A percentile compares a stretch with the other conserved stretches of the same genome.
Evolutionary conservation across 2,113 vertebrate genomes (phyloP).

Genomic region (Epinephelus lanceolatus): DNA sequence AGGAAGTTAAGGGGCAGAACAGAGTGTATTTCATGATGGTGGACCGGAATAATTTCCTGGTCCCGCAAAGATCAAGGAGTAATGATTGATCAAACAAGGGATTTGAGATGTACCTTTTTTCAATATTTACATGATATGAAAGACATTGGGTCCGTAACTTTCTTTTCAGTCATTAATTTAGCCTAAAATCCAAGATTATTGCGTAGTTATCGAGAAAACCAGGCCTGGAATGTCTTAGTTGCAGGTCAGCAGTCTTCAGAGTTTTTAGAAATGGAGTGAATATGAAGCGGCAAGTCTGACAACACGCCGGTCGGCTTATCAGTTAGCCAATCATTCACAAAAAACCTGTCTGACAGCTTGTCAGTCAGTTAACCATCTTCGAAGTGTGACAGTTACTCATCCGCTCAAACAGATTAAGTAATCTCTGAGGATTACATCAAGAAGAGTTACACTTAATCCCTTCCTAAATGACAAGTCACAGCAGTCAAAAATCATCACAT

Average conservation of each 20-base stretch:
- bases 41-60: background rate
- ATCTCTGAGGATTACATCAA: conserved; percentile 48
- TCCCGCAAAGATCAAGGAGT: background rate
- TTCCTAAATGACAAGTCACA: conserved; percentile 23
- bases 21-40: background rate
- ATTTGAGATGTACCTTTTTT: background rate
- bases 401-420: conserved; percentile 42
- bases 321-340: background rate
- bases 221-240: background rate
- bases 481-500: conserved; percentile 18
- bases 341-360: background rate
- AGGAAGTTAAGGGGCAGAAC: background rate
- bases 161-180: background rate
- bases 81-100: background rate
- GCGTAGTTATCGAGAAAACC: background rate
- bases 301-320: background rate
- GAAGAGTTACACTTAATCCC: conserved; percentile 45
- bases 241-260: background rate
- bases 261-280: background rate
- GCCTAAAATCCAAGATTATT: background rate
- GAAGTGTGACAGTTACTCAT: background rate
- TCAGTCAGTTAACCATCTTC: conserved; percentile 11
- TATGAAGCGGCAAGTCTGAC: background rate
- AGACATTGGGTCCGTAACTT: background rate
- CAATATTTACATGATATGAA: background rate